These are phyloP conservation scores for Temnopleurus reevesii DNA, from an alignment of 53 echinoderm and acorn worm genomes.

Conservation along the genomic window DNA sequence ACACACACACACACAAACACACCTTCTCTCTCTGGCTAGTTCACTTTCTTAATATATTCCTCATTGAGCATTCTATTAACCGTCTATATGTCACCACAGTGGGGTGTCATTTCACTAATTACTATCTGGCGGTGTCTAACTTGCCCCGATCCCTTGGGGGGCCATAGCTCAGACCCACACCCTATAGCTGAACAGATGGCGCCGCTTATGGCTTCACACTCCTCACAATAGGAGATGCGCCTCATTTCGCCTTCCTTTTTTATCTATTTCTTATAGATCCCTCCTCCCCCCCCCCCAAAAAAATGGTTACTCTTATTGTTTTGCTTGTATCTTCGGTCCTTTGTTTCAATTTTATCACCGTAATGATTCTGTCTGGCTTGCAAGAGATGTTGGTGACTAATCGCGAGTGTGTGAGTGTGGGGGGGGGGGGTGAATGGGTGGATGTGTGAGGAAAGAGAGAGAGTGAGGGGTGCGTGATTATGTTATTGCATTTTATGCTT, in stretches of 20 bases:
- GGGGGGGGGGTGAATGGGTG: not conserved
- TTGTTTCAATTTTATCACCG: slow-evolving; percentile 32
- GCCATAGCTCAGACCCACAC: not conserved
- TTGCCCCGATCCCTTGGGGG: not conserved
- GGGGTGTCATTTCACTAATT: not conserved
- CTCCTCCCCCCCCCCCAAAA: not conserved
- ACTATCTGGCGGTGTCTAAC: slow-evolving; percentile 3
- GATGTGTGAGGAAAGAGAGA: not conserved
- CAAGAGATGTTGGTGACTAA: not conserved
- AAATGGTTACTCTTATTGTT: no score
- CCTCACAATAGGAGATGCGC: not conserved
- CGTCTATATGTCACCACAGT: not conserved
- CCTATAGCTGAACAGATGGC: not conserved
- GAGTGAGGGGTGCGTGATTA: not conserved
- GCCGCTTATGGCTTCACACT: not conserved
- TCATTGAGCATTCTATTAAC: no score
- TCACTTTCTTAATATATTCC: no score
- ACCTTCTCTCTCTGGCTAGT: no score
- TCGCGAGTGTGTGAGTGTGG: not conserved
- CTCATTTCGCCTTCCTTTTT: not conserved
- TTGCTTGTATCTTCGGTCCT: not conserved
- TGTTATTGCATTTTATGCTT: no score
- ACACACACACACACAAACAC: no score
- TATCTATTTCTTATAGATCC: not conserved
- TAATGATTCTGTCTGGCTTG: not conserved